phyloP scores from a whole-genome alignment of 2,797 vertebrate genomes.

The Melanogrammus aeglefinus region DNA sequence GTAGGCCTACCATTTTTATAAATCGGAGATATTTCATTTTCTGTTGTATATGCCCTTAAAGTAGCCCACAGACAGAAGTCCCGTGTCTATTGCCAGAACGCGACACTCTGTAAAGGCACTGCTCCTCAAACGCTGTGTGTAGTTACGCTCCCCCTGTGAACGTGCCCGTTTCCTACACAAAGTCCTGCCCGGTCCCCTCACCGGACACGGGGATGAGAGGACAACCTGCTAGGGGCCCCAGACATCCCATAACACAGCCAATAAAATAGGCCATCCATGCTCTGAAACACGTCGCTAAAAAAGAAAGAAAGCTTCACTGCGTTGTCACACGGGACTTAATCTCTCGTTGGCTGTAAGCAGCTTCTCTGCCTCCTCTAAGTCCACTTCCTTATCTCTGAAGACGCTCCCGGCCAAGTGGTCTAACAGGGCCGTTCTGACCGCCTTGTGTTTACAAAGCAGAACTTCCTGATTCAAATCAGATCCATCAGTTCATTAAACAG shows the following conservation, averaged over 20 bases:
- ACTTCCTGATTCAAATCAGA: not conserved
- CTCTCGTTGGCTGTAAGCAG: not conserved
- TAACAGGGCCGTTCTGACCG: not conserved
- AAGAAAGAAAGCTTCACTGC: not conserved
- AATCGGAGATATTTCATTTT: not conserved
- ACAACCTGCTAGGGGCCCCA: not conserved
- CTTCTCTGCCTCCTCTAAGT: not conserved
- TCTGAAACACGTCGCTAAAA: not conserved
- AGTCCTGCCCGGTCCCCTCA: too few relatives aligned
- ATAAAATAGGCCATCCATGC: not conserved
- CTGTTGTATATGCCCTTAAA: not conserved
- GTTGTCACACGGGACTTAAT: not conserved
- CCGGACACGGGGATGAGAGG: not conserved
- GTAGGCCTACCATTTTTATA: too few relatives aligned
- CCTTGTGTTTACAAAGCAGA: not conserved
- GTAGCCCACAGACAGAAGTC: too few relatives aligned
- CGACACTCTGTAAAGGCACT: not conserved
- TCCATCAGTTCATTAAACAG: not conserved
- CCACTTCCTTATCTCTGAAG: not conserved
- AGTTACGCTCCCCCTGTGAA: not conserved
- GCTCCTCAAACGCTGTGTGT: too few relatives aligned
- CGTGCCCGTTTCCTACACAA: not conserved
- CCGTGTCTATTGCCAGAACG: not conserved
- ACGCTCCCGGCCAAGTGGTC: not conserved
- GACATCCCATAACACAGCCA: not conserved